phyloP scores from a whole-genome alignment of 1,140 invertebrate genomes.

The Ruditapes philippinarum region DNA sequence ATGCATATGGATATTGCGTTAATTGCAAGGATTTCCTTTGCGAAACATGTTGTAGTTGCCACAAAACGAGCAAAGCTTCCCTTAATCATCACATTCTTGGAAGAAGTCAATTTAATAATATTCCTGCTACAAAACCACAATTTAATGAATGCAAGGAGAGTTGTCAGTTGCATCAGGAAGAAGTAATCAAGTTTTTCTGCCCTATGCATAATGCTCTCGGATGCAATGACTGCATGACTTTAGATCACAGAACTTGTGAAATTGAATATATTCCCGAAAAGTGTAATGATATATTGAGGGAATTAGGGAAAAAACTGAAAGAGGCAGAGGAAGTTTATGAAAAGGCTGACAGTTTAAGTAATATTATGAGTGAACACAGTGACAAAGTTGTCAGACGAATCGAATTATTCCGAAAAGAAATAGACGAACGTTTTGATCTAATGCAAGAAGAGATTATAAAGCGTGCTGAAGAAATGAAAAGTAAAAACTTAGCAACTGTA shows the following conservation, averaged over 20 bases:
- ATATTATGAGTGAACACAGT: not conserved
- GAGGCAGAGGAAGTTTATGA: not conserved
- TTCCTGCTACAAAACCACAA: not conserved
- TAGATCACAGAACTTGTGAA: not conserved
- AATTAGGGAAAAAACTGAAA: not conserved
- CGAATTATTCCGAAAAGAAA: not conserved
- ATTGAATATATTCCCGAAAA: not conserved
- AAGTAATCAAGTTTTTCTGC: not conserved
- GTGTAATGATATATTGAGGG: not conserved
- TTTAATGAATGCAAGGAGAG: not conserved
- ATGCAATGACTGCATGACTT: not conserved
- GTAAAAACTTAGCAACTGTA: not conserved
- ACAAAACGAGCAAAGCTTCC: not conserved
- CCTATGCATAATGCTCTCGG: not conserved
- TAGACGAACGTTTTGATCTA: too few species aligned
- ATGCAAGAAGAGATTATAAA: too few species aligned
- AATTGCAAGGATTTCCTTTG: not conserved
- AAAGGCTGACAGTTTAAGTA: not conserved
- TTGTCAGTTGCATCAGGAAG: not conserved
- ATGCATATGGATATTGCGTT: not conserved
- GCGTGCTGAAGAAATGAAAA: not conserved
- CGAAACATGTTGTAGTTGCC: not conserved
- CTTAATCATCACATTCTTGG: not conserved
- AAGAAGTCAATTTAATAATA: not conserved
- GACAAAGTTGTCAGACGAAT: not conserved